Base-by-base conservation (phyloP, 2,888 invertebrate genomes). In the Cephonodes hylas region DNA sequence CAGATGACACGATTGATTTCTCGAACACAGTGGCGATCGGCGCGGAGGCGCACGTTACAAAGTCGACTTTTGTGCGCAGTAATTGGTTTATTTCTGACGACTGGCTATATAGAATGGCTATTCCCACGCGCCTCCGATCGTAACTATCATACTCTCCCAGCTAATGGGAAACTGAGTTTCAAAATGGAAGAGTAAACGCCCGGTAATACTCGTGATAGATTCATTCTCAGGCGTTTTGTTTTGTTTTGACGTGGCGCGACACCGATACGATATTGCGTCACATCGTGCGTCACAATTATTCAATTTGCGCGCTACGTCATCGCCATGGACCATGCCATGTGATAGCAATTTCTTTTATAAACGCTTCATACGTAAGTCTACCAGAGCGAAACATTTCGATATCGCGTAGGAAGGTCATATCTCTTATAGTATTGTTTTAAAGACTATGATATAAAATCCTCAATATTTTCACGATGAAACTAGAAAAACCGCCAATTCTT, bases 121-220 rank as follows among this genome's bases (percentile, higher is more conserved):
- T 74, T 73, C 70, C 70, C 72, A 70, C 70, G 66, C 63, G 69
- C 69, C 65, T 63, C 71, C 68, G 73, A 73, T 68, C 69, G 71
- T 69, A 74, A 73, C 72, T 72, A 73, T 69, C 69, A 62, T 65
- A 68, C 66, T 63, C 69, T 67, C 64, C 64, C 66, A 73, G 68
- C 67, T 68, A 71, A 58, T 58, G 38, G 42, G 69, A 64, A 73
- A 64, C 65, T 53, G 63, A 66, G 66, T 64, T 62, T 64, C 66
- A 62, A 66, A 68, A 66, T 73, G 59, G 62, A 69, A 65, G 65
- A 65, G 53, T 53, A 53, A 53, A 53, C 27, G 31, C 23, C 27
- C 31, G 31, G 53, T 53, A 53, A 53, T 53, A 31, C 27, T 27
- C 27, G 53, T 53, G 53, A 53, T 27, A 48, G 6, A n/a, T 15